These are phyloP conservation scores for Hydropotes inermis DNA, from an alignment of 2,113 vertebrate species.

Conservation along the genomic window DNA sequence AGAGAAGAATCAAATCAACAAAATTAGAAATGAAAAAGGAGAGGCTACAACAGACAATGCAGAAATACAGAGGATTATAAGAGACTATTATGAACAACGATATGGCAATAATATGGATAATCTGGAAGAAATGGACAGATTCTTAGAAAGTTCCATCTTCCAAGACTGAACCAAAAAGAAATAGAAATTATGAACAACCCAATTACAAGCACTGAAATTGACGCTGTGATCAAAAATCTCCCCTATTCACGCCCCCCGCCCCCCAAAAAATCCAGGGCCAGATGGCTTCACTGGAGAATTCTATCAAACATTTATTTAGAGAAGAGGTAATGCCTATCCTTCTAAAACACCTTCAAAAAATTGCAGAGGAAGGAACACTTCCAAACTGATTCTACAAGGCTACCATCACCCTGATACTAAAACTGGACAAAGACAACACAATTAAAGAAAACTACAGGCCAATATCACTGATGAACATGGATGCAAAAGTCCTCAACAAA, in stretches of 20 bases:
- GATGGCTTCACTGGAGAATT: not conserved
- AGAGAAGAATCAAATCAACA: not conserved
- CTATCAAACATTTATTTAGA: not conserved
- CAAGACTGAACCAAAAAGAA: not conserved
- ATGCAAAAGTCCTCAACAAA: not conserved
- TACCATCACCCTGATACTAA: not conserved
- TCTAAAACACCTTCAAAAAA: not conserved
- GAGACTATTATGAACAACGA: not conserved
- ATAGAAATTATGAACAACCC: not conserved
- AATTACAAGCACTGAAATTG: not conserved
- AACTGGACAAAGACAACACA: not conserved
- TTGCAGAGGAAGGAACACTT: not conserved
- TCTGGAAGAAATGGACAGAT: not conserved
- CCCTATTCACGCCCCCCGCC: no score
- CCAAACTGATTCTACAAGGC: not conserved
- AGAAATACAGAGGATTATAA: not conserved
- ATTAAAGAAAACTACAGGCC: not conserved
- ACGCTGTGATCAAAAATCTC: not conserved
- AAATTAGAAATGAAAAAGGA: not conserved
- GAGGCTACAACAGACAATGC: not conserved
- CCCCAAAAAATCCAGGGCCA: accelerated
- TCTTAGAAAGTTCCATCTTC: not conserved
- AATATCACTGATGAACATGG: not conserved
- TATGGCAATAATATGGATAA: not conserved
- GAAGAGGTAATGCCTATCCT: not conserved